Conservation (phyloP, 2,888 invertebrate genomes). For the Nephrotoma flavescens region DNA sequence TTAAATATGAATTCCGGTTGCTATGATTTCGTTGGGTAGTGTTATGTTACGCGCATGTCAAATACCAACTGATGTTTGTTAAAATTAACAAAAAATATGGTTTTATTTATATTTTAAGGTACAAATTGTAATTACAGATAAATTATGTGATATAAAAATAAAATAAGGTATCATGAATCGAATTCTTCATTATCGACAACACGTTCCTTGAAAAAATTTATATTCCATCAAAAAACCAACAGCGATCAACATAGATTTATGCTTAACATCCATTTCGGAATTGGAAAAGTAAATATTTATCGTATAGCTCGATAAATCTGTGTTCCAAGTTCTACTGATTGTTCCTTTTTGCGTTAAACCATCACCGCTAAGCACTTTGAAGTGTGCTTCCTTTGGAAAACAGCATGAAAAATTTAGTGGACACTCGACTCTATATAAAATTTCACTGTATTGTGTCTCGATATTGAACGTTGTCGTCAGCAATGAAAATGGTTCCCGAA, state of each 20-base stretch:
- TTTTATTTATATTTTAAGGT: background rate
- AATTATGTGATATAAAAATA: background rate
- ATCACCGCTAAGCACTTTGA: slow-evolving; percentile 40
- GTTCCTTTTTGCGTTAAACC: slow-evolving; percentile 46
- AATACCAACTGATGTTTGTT: background rate
- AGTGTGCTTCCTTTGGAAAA: slow-evolving; percentile 44
- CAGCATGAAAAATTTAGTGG: slow-evolving; percentile 49
- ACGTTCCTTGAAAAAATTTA: slow-evolving; percentile 7
- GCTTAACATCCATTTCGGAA: slow-evolving; percentile 50
- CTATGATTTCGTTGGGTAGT: background rate
- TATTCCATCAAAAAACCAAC: slow-evolving; percentile 71
- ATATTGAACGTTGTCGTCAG: slow-evolving; percentile 53
- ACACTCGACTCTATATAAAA: slow-evolving; percentile 56
- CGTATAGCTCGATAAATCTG: slow-evolving; percentile 50
- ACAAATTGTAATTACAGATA: background rate
- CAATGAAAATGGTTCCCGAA: slow-evolving; percentile 53
- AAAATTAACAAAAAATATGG: background rate
- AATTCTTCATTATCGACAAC: background rate
- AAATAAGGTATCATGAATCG: background rate
- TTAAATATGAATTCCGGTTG: background rate
- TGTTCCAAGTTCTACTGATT: slow-evolving; percentile 58
- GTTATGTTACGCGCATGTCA: background rate
- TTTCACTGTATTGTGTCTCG: slow-evolving; percentile 43
- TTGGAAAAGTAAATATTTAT: slow-evolving; percentile 62
- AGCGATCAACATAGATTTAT: slow-evolving; percentile 67